Conservation (phyloP, 2,888 invertebrate genomes). For the Arge pagana region DNA sequence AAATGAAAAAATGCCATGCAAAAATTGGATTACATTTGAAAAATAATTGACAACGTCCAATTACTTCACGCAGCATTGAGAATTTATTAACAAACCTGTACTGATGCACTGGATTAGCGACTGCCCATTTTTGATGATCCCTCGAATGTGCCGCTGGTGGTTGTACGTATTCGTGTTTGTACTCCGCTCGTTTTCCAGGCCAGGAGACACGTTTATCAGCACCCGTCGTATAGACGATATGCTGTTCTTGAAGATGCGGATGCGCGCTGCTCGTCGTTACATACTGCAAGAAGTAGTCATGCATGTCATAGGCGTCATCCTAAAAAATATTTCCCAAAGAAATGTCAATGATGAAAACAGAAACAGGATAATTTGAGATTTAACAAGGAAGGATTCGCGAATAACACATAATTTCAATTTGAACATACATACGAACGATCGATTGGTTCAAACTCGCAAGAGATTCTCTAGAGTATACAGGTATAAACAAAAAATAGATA, state of each 20-base stretch:
- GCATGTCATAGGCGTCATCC: conserved; percentile 54
- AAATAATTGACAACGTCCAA: too few relatives aligned
- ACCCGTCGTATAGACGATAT: conserved; percentile 59
- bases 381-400: too few relatives aligned
- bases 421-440: too few relatives aligned
- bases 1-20: too few relatives aligned
- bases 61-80: too few relatives aligned
- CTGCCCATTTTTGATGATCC: conserved; percentile 65
- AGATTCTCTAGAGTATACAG: too few relatives aligned
- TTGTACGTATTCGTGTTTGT: conserved; percentile 64
- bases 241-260: conserved; percentile 59
- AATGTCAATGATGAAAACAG: conserved; percentile 30
- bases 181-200: conserved; percentile 59
- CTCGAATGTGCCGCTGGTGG: conserved; percentile 66
- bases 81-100: conserved; percentile 58
- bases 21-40: too few relatives aligned
- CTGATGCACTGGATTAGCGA: conserved; percentile 60
- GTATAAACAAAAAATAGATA: not conserved
- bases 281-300: conserved; percentile 58
- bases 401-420: too few relatives aligned
- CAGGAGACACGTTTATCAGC: conserved; percentile 65
- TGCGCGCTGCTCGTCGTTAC: conserved; percentile 57
- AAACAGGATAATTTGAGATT: not conserved
- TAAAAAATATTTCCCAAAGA: conserved; percentile 44
- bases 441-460: too few relatives aligned